Percentiles rank a stretch among this genome's conserved stretches.
These are phyloP conservation scores for Andrena flavipes DNA, from an alignment of 2,888 invertebrate species.

Conservation along the genomic window DNA sequence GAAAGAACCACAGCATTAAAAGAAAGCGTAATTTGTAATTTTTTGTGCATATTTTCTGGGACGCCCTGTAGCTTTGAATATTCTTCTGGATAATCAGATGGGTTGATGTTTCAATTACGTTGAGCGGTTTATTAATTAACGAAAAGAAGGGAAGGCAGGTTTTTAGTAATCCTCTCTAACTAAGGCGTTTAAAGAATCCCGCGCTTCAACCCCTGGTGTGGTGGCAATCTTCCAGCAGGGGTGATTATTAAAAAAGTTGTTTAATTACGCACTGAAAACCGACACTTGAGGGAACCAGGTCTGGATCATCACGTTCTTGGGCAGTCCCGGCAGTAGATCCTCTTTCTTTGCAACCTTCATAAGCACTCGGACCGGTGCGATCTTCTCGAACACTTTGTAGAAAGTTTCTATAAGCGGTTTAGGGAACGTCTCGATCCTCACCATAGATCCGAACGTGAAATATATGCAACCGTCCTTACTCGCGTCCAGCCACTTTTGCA, in stretches of 20 bases:
- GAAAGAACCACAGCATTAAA: too few species aligned
- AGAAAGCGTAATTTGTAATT: too few species aligned
- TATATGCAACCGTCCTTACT: conserved; percentile 79
- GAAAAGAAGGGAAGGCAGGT: too few species aligned
- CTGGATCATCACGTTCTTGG: conserved; percentile 79
- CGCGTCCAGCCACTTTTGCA: conserved; percentile 79
- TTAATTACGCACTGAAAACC: conserved; percentile 74
- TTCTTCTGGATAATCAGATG: background rate
- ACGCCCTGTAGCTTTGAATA: background rate
- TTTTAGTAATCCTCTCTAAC: too few species aligned
- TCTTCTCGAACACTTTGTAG: conserved; percentile 75
- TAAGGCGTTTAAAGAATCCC: too few species aligned
- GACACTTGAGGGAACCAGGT: conserved; percentile 78
- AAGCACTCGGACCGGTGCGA: conserved; percentile 79
- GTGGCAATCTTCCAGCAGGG: too few species aligned
- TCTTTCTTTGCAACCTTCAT: conserved; percentile 78
- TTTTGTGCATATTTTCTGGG: too few species aligned
- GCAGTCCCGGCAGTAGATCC: conserved; percentile 76
- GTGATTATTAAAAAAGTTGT: conserved; percentile 5
- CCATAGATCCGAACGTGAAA: conserved; percentile 82
- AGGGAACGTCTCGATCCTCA: conserved; percentile 80
- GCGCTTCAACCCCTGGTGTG: too few species aligned
- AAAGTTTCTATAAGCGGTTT: conserved; percentile 67
- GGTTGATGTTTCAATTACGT: too few species aligned
- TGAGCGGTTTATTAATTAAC: too few species aligned